These are phyloP conservation scores for Diachrysia chrysitis DNA, from an alignment of 2,888 invertebrate genomes.

Conservation along the genomic window DNA sequence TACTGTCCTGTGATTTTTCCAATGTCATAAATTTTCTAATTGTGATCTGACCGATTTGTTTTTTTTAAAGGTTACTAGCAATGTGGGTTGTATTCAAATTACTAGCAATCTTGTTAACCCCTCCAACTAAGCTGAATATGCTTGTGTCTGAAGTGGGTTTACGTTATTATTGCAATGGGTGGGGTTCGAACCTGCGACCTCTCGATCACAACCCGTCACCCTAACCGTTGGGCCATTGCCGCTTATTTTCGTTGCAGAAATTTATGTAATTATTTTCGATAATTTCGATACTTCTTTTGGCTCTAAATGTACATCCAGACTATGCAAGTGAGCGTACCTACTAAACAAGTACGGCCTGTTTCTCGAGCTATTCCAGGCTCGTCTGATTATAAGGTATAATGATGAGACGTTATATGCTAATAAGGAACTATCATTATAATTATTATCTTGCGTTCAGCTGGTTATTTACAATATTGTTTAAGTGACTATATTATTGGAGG, in stretches of 20 bases:
- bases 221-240: no score
- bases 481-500: neutral
- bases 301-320: neutral
- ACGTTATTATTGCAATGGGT: no score
- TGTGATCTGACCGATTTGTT: neutral
- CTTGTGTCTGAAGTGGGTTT: no score
- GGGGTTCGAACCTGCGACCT: no score
- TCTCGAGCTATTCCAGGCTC: neutral
- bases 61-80: no score
- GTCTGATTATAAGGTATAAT: neutral
- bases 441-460: conserved; percentile 2
- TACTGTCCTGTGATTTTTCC: neutral
- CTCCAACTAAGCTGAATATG: no score
- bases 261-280: no score
- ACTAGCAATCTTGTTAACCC: no score
- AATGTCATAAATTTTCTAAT: neutral
- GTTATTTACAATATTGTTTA: conserved; percentile 4
- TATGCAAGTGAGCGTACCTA: neutral
- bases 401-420: conserved; percentile 1
- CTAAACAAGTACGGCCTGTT: neutral
- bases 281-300: neutral
- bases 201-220: no score
- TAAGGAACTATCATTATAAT: neutral
- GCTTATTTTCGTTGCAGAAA: no score
- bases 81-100: no score